Evolutionary conservation across 2,113 vertebrate genomes (phyloP).

Genomic region (Gorsachius goisagi): DNA sequence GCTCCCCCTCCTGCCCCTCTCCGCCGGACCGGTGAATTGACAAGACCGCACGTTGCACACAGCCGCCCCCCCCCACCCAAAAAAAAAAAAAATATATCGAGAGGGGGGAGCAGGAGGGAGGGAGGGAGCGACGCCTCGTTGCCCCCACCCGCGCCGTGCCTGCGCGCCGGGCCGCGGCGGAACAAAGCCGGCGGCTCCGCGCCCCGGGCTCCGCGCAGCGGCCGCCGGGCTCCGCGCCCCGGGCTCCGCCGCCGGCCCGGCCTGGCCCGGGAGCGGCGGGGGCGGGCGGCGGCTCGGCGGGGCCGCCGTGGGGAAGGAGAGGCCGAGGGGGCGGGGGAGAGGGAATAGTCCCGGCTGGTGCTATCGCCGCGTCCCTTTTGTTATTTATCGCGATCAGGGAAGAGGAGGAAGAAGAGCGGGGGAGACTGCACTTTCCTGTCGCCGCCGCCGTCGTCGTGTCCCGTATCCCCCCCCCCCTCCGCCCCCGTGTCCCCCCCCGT

Average conservation of each 20-base stretch:
- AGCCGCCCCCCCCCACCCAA: not conserved
- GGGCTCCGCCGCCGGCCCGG: not conserved
- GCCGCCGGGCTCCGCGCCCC: not conserved
- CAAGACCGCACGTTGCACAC: not conserved
- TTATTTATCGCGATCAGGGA: constrained; percentile 69
- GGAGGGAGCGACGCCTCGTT: constrained; percentile 14
- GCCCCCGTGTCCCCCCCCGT: no score
- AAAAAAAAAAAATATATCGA: not conserved
- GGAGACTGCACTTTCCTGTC: constrained; percentile 33
- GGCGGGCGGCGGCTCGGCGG: not conserved
- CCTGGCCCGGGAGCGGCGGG: not conserved
- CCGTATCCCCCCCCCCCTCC: no score
- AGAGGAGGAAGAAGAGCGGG: constrained; percentile 30
- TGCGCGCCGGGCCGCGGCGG: constrained; percentile 42
- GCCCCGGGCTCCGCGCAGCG: not conserved
- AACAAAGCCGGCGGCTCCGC: constrained; percentile 63
- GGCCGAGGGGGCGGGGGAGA: not conserved
- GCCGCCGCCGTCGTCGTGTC: no score
- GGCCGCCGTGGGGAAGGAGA: constrained; percentile 38
- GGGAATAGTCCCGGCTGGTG: constrained; percentile 23
- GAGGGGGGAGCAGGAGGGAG: not conserved
- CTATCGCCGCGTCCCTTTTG: constrained; percentile 81
- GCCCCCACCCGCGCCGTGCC: not conserved
- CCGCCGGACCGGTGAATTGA: constrained; percentile 3
- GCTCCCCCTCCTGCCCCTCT: not conserved